Evolutionary conservation across 2,113 vertebrate species (phyloP), one percentile per base, ranked within the genome.

Genomic region (Petaurus breviceps): DNA sequence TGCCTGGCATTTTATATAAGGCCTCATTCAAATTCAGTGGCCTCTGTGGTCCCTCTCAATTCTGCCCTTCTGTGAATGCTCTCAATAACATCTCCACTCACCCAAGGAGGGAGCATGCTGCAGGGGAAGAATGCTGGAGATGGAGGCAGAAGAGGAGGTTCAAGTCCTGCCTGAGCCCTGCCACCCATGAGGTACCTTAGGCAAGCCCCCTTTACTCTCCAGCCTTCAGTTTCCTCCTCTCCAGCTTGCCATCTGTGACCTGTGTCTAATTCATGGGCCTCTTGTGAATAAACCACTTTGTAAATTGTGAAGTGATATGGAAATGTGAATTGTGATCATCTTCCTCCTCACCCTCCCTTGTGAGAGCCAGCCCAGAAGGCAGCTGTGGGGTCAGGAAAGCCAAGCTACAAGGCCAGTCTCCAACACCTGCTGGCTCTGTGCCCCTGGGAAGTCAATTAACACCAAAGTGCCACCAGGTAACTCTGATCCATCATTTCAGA

Each of bases 91-190:
- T 43, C n/a, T 1, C 6, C n/a, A 43, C 7, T 23, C n/a, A 43
- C 7, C n/a, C 37, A 7, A 0, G 16, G 37, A 22, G 14, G 16
- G 9, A 3, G 8, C 9, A 2, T n/a, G 68, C 1, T 5, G 2
- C 14, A 19, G 14, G 37, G 37, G 16, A 77, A 22, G n/a, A 43
- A 84, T 43, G n/a, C 2, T 43, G n/a, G 68, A 23, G 43, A 19
- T 84, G 6, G 2, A 68, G 11, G 37, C 28, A 68, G 10, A 68
- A 68, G 57, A 28, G 28, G 9, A 0, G 31, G 19, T 84, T 43
- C 37, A n/a, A 43, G 23, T 77, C 5, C 68, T 77, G n/a, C 6
- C n/a, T 8, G 19, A 23, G 0, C 8, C 37, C 23, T 43, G 37
- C 68, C 22, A 23, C n/a, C n/a, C 68, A 22, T 43, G 16, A 43